phyloP scores from a whole-genome alignment of 2,797 vertebrate species.

The Acestrorhynchus altus region DNA sequence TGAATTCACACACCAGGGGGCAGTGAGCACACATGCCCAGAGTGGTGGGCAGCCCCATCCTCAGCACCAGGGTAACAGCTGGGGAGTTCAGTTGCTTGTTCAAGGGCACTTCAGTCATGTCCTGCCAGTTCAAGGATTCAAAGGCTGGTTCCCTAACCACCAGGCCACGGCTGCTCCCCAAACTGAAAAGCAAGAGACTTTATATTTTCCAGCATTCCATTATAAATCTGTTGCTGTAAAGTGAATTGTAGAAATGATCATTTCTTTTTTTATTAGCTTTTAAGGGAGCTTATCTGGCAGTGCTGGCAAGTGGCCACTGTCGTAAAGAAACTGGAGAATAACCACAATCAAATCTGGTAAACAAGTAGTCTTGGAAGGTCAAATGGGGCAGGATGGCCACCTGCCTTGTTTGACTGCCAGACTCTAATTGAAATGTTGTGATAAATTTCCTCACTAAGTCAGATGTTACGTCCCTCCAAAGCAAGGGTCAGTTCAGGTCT shows the following conservation, averaged over 20 bases:
- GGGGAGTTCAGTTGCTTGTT: no score
- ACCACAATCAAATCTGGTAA: conserved; percentile 26
- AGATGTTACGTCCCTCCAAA: conserved; percentile 82
- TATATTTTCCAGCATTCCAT: no score
- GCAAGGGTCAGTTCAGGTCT: conserved; percentile 77
- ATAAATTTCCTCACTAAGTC: conserved; percentile 84
- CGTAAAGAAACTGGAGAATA: neutral
- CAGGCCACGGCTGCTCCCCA: no score
- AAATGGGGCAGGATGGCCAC: conserved; percentile 62
- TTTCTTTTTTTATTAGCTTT: conserved; percentile 4
- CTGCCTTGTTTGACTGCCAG: conserved; percentile 71
- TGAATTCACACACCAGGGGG: no score
- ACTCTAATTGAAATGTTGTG: conserved; percentile 89
- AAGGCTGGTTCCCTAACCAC: no score
- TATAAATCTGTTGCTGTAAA: neutral
- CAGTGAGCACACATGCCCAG: no score
- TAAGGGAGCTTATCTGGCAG: neutral
- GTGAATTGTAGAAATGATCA: neutral
- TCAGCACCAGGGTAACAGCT: no score
- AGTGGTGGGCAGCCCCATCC: no score
- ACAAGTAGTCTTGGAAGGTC: conserved; percentile 71
- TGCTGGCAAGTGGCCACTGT: conserved; percentile 10
- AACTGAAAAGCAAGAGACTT: neutral
- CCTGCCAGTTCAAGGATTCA: no score
- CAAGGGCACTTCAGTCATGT: no score